These are phyloP conservation scores for Neostethus bicornis DNA, from an alignment of 2,797 vertebrate species.

Conservation along the genomic window DNA sequence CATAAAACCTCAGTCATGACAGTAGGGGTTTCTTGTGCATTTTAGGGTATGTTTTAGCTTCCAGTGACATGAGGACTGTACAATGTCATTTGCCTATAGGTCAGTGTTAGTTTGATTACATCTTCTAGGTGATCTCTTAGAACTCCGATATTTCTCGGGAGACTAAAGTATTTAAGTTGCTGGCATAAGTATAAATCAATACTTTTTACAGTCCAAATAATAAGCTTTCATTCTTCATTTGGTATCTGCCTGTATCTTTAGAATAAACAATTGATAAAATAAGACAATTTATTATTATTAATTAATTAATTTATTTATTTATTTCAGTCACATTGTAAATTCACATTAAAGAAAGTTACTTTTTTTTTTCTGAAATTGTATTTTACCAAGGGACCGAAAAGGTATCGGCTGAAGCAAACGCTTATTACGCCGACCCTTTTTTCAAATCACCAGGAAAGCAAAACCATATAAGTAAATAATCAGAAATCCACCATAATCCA, in stretches of 20 bases:
- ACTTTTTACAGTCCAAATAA: conserved; percentile 7
- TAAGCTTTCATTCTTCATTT: background rate
- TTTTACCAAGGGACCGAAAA: too few species aligned
- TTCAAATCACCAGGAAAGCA: too few species aligned
- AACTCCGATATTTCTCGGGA: conserved; percentile 14
- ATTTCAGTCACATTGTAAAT: too few species aligned
- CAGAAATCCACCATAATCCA: too few species aligned
- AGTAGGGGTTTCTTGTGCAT: conserved; percentile 35
- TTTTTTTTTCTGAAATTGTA: too few species aligned
- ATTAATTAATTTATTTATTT: too few species aligned
- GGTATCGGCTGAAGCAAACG: too few species aligned
- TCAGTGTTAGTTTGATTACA: conserved; percentile 47
- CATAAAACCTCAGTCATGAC: conserved; percentile 57
- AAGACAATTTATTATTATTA: too few species aligned
- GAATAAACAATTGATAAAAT: too few species aligned
- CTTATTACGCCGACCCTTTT: too few species aligned
- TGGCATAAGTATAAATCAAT: background rate
- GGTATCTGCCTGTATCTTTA: background rate
- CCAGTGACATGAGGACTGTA: conserved; percentile 4
- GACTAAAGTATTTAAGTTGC: conserved; percentile 22
- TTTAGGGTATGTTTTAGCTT: conserved; percentile 21
- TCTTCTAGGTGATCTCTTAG: conserved; percentile 23
- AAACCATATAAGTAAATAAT: too few species aligned
- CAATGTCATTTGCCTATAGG: conserved; percentile 33
- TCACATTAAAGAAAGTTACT: too few species aligned